Base-by-base conservation (phyloP, 2,113 vertebrate genomes). In the Aix galericulata region DNA sequence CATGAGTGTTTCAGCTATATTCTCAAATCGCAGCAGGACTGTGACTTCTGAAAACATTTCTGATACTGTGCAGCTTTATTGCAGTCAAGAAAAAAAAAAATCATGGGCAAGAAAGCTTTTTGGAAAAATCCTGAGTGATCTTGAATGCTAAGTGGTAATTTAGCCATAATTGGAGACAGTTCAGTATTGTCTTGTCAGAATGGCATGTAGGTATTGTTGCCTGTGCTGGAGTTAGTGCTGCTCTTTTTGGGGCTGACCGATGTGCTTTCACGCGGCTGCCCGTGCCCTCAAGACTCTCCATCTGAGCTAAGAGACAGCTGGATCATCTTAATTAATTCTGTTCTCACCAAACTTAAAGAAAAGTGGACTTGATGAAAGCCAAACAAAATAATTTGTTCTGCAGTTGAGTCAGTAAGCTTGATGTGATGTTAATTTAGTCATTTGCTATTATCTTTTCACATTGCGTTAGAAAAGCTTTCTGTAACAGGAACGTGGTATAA, bases 401-500 rank as follows among this genome's bases (percentile, higher is more conserved):
- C 62, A 64, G 52, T 77, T 90, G 91, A 72, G 93, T 36, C 23
- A 38, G 29, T 62, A 48, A 68, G 52, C 79, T 90, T 67, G 67
- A 93, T 62, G 56, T 44, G 50, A 55, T 89, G 53, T 83, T 76
- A 60, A 32, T 86, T 71, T 64, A 11, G 16, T 86, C 42, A 62
- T 84, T 94, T 75, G 53, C 76, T n/a, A n/a, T 93, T 94, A 73
- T 91, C 76, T 91, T 82, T 81, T 83, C 73, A 40, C n/a, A 36
- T 53, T 68, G 56, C 81, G 40, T 78, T 72, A 79, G 53, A 64
- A 87, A 20, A 93, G 46, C 68, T 92, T 88, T 89, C 60, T 93
- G 60, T 27, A 52, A 8, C 12, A 17, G 48, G 13, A 27, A 52
- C 36, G 23, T 42, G 6, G 16, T 68, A 13, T 78, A 69, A 66